These are phyloP conservation scores for Punctoribates punctum DNA, from an alignment of 2,888 invertebrate genomes.

Conservation along the genomic window DNA sequence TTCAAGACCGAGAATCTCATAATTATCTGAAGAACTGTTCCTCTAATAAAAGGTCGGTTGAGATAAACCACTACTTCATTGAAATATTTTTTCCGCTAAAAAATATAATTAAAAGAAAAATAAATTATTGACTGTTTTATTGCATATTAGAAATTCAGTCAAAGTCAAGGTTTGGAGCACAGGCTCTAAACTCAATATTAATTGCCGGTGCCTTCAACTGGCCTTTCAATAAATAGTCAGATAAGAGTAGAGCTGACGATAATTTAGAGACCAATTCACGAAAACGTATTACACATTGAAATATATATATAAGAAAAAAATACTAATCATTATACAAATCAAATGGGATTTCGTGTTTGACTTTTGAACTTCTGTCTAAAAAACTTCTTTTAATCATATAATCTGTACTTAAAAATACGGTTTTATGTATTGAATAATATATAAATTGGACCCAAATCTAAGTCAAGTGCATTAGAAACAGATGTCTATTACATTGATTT, in stretches of 20 bases:
- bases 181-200: background rate
- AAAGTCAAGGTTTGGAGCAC: background rate
- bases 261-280: background rate
- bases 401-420: background rate
- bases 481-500: background rate
- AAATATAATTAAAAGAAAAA: constrained; percentile 2
- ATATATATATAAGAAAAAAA: background rate
- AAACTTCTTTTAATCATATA: constrained; percentile 11
- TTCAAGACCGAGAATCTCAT: too few species aligned
- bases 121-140: constrained; percentile 8
- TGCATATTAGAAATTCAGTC: background rate
- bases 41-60: background rate
- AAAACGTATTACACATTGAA: background rate
- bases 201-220: background rate
- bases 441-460: too few species aligned
- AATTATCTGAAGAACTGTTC: too few species aligned
- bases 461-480: background rate
- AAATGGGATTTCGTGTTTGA: constrained; percentile 24
- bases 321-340: constrained; percentile 13
- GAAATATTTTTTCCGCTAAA: background rate
- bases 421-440: too few species aligned
- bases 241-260: constrained; percentile 12
- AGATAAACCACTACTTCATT: background rate
- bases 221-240: background rate
- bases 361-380: constrained; percentile 20